phyloP scores from a whole-genome alignment of 2,113 vertebrate species.

The Dascyllus trimaculatus region DNA sequence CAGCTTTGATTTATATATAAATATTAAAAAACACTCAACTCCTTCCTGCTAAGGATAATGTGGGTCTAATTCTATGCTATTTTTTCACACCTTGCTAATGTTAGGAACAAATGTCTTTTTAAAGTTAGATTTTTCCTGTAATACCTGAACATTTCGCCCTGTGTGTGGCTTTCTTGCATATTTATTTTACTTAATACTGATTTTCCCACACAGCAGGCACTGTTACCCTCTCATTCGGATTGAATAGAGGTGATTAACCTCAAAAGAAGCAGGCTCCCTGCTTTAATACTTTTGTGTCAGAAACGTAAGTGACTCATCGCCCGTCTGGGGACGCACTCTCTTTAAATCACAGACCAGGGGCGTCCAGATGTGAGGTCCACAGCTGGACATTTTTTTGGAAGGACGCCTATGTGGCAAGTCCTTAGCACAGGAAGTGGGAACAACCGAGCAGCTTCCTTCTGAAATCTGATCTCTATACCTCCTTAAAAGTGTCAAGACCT shows the following conservation, averaged over 20 bases:
- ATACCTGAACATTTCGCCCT: not conserved
- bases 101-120: not conserved
- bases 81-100: no score
- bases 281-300: constrained; percentile 7
- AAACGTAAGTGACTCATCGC: not conserved
- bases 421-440: constrained; percentile 22
- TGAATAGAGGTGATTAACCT: not conserved
- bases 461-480: constrained; percentile 32
- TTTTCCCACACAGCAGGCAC: not conserved
- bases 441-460: constrained; percentile 41
- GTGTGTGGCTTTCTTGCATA: not conserved
- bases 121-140: no score
- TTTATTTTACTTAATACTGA: no score
- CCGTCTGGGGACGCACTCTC: not conserved
- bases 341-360: not conserved
- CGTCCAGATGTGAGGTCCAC: not conserved
- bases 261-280: constrained; percentile 2
- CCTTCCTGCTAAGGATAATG: not conserved
- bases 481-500: constrained; percentile 23
- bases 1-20: not conserved
- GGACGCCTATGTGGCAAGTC: constrained; percentile 16
- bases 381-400: not conserved
- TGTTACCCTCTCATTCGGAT: not conserved
- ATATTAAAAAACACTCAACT: not conserved
- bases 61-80: not conserved